Base-by-base conservation (phyloP, 2,797 vertebrate species). In the Sebastes alutus region DNA sequence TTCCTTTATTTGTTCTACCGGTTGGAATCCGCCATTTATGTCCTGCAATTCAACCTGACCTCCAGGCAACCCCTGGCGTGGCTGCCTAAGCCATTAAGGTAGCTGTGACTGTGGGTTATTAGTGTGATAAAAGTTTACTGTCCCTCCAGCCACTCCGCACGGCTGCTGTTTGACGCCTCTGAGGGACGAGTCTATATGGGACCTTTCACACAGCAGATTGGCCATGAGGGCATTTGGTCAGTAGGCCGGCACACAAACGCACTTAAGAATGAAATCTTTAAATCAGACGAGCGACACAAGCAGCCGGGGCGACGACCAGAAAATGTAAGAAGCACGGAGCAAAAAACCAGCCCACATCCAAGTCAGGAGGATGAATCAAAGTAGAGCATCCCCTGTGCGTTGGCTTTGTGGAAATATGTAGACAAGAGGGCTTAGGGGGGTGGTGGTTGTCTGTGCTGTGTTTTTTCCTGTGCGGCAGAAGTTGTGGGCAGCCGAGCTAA, bases 31-130 rank as follows among this genome's bases (percentile, higher is more conserved):
- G 88, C 88, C 89, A 76, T 94, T 95, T 94, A 94, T 92, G 91
- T 93, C 90, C 92, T 94, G 93, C 94, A 95, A 96, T 94, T 95
- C 94, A 95, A 95, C 94, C 94, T 95, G 94, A 95, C 94, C 95
- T 92, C 94, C 75, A 67, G 84, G 87, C 92, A 90, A 95, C 94
- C 95, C 93, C 89, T 82, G 85, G 84, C 83, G 71, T 84, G 92
- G 91, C 93, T 96, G 94, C 81, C 92, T 88, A 90, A 91, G 87
- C 91, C 92, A 94, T 94, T 95, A 95, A 92, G 87, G 90, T 88
- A 84, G 89, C 85, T 90, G 92, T 87, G 94, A 90, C 93, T 92
- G 80, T 38, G 90, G 94, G 92, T 94, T 93, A 94, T 95, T 94
- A 92, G 92, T 80, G 93, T 93, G 94, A 92, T 95, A 95, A 95